Base-by-base conservation (phyloP, 2,888 invertebrate genomes). In the Torymus tubicola region DNA sequence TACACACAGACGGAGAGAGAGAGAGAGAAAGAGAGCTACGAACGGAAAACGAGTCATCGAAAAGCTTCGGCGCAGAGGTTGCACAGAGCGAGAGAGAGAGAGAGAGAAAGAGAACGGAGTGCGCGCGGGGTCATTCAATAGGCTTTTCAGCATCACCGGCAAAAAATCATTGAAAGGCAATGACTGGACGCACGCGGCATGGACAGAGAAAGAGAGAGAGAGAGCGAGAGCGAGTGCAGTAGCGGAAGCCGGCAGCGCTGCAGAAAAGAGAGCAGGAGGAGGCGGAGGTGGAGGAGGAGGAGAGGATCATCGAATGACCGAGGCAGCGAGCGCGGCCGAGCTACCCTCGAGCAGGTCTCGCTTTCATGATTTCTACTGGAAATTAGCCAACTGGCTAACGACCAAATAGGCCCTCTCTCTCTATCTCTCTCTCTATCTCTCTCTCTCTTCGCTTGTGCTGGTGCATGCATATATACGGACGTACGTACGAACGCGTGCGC, bases 311-410 rank as follows among this genome's bases (percentile, higher is more conserved):
- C 89, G 88, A 90, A 90, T 90, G 90, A 90, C 90, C 85, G 50
- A 69, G 24, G 74, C 63, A 14, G 21, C 11, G 57, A 5, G 42
- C 42, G 42, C 42, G 42, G 42, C 21, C 78, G 65, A 42, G 82
- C 68, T 81, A 80, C 83, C 84, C 80, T 81, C 87, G 85, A 84
- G 42, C 42, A 42, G 85, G 78, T 70, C 72, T 85, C 84, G 89
- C 89, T 90, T 89, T 89, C 88, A 88, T 90, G 89, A 90, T 89
- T 89, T 86, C 89, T 89, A 88, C 89, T 90, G 90, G 90, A 90
- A 90, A 90, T 90, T 90, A 90, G 90, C 90, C 90, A 90, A 89
- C 90, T 90, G 90, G 90, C 90, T 90, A 88, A 90, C 90, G 89
- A 90, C 88, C 90, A 90, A 90, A 90, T 88, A 88, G 88, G 80